A percentile compares a stretch with the other conserved stretches of the same genome.
Evolutionary conservation across 2,113 vertebrate genomes (phyloP).

Genomic region (Antechinus flavipes): DNA sequence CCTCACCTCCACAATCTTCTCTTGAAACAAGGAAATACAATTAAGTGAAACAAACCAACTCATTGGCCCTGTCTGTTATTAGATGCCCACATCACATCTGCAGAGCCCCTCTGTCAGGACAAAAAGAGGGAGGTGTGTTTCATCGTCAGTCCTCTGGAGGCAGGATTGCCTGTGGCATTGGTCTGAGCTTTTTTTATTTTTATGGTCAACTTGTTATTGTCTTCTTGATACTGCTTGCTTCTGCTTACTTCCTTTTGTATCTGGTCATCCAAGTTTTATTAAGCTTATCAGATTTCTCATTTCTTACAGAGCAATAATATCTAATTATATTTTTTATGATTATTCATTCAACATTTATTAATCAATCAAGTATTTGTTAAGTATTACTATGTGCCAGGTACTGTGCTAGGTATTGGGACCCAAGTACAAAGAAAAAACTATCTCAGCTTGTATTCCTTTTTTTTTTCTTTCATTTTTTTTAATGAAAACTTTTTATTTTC

Average conservation of each 20-base stretch:
- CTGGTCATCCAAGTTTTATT: neutral
- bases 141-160: neutral
- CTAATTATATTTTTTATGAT: neutral
- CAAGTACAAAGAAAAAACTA: too few relatives aligned
- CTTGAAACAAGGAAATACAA: neutral
- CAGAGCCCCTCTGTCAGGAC: neutral
- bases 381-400: too few relatives aligned
- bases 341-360: too few relatives aligned
- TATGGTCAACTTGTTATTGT: neutral
- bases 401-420: too few relatives aligned
- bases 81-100: neutral
- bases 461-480: too few relatives aligned
- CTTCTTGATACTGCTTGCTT: neutral
- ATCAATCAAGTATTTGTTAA: too few relatives aligned
- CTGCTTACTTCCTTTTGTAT: neutral
- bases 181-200: too few relatives aligned
- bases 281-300: neutral
- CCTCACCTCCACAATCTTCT: neutral
- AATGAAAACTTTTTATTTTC: too few relatives aligned
- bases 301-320: neutral
- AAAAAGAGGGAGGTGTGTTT: neutral
- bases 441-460: too few relatives aligned
- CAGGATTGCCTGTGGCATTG: neutral
- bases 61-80: neutral
- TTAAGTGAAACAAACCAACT: neutral